Conservation (phyloP, 2,888 invertebrate species). For the Pocota personata region DNA sequence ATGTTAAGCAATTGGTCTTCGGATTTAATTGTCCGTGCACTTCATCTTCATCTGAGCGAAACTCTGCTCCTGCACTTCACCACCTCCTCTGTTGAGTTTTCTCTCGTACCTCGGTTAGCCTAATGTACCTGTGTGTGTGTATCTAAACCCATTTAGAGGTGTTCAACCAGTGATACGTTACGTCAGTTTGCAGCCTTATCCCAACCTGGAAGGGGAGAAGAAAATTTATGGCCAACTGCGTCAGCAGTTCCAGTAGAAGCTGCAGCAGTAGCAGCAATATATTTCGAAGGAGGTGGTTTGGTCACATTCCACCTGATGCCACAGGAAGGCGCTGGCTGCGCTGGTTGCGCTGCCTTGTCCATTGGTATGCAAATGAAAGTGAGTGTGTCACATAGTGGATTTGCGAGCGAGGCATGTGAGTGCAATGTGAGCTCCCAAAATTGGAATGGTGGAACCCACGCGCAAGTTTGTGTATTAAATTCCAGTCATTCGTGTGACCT, state of each 20-base stretch:
- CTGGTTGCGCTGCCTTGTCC: constrained; percentile 13
- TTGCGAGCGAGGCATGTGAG: constrained; percentile 53
- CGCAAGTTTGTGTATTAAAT: constrained; percentile 36
- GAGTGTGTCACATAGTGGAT: constrained; percentile 59
- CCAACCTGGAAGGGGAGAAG: not conserved
- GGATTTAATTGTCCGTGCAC: constrained; percentile 70
- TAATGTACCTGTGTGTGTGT: not conserved
- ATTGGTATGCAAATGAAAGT: constrained; percentile 60
- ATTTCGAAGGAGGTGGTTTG: constrained; percentile 58
- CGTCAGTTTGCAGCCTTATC: constrained; percentile 42
- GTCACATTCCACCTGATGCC: constrained; percentile 66
- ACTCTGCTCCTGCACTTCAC: constrained; percentile 14
- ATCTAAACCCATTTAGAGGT: constrained; percentile 35
- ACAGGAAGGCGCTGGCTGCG: constrained; percentile 35
- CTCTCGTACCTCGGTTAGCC: not conserved
- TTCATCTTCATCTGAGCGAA: constrained; percentile 63
- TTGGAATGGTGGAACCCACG: constrained; percentile 56
- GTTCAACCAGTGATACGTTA: constrained; percentile 61
- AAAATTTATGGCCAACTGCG: constrained; percentile 55
- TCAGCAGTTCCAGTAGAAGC: constrained; percentile 35
- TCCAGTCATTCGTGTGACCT: constrained; percentile 47
- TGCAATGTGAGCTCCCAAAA: constrained; percentile 43
- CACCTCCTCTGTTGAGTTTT: not conserved
- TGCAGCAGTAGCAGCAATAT: constrained; percentile 3
- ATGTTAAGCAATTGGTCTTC: constrained; percentile 73